Base-by-base conservation (phyloP, 1,140 invertebrate species). In the Macrobrachium rosenbergii region DNA sequence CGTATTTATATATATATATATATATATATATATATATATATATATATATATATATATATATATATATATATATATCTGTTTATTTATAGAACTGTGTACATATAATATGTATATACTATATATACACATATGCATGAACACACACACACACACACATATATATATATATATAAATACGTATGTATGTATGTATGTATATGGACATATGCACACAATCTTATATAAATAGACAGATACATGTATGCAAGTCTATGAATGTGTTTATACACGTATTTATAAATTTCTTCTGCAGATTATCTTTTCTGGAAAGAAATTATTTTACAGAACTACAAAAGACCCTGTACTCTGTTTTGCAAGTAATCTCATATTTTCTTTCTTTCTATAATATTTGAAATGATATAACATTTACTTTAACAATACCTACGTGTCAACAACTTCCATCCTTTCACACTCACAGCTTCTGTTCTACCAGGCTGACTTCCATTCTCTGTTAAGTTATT, bases 31-130 rank as follows among this genome's bases (percentile, higher is more conserved):
- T 69, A 69, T 69, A 69, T 69, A 69, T 69, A 69, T 69, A 69
- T 69, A 69, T 69, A 69, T 69, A n/a, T 69, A n/a, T 69, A 69
- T 69, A 69, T 69, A 69, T 69, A 69, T 69, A 69, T n/a, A 69
- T 69, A n/a, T 69, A 69, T 69, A 69, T 69, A 69, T 23, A 21
- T 23, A 69, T 23, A 69, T 69, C 14, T 69, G 21, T 69, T 3
- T 21, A 69, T 69, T 5, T 69, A 69, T 23, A 69, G 14, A 23
- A 3, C 3, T 69, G 37, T 19, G 37, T 69, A 23, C 8, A 23
- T 5, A 69, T 0, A 69, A 12, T n/a, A n/a, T n/a, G n/a, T n/a
- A n/a, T n/a, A n/a, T n/a, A n/a, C n/a, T n/a, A n/a, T n/a, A n/a
- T n/a, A n/a, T n/a, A n/a, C n/a, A n/a, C n/a, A n/a, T n/a, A n/a